Evolutionary conservation across 2,888 invertebrate genomes (phyloP).

Genomic region (Myopa tessellatipennis): DNA sequence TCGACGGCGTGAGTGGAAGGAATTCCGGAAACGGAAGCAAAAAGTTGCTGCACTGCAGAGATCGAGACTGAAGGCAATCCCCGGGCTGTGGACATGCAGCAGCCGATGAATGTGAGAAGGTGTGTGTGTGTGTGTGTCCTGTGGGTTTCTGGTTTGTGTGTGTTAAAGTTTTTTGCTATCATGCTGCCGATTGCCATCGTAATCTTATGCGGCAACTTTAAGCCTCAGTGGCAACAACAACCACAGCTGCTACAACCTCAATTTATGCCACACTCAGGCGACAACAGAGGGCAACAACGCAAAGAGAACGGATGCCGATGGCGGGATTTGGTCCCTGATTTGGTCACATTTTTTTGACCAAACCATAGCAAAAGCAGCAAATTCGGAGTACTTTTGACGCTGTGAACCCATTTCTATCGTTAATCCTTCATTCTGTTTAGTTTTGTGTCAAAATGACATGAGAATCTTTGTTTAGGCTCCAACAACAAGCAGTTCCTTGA

Average conservation of each 20-base stretch:
- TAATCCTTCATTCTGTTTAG: no score
- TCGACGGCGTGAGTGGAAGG: neutral
- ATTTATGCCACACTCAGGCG: neutral
- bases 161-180: no score
- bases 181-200: neutral
- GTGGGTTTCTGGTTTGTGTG: no score
- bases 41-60: neutral
- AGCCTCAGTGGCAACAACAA: neutral
- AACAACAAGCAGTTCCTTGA: no score
- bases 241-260: neutral
- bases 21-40: constrained; percentile 27
- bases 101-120: neutral
- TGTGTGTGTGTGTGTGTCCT: neutral
- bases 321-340: neutral
- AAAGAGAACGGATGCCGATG: no score
- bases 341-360: no score
- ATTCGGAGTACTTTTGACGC: no score
- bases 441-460: no score
- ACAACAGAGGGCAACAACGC: neutral
- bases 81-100: neutral
- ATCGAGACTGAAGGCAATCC: constrained; percentile 9
- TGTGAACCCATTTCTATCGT: no score
- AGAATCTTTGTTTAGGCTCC: no score
- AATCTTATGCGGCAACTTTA: neutral
- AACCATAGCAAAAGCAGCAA: no score